Base-by-base conservation (phyloP, 2,113 vertebrate genomes). In the Cettia cetti region DNA sequence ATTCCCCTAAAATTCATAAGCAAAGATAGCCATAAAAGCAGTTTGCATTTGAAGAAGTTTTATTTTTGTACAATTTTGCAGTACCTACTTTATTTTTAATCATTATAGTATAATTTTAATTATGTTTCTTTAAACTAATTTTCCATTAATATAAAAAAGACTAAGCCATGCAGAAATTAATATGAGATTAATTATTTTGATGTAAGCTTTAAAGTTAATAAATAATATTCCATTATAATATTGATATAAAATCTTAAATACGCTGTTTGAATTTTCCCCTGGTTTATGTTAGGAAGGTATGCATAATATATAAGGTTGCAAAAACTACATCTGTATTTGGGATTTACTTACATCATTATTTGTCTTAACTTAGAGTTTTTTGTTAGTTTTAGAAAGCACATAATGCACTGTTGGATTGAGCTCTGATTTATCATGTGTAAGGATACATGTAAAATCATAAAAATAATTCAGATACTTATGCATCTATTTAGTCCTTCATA, bases 41-140 rank as follows among this genome's bases (percentile, higher is more conserved):
- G 75, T 82, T 97, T 97, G 81, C 80, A 96, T 96, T 95, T 97
- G 97, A 96, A 97, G 96, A 87, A 97, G 54, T 64, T 91, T 26
- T 75, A 89, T 95, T 97, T 94, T 93, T 66, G 13, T 88, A 96
- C 59, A 89, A 90, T 89, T 96, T 96, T 97, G 68, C 74, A 89
- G 42, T 75, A 94, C 40, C 86, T 97, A 89, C 68, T 97, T 97
- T 94, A 80, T 89, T 97, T 87, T 97, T 96, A 95, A 97, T 95
- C 92, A 50, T 82, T 97, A 83, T 68, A 94, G 52, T 92, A 96
- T 95, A 96, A 87, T 94, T 97, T 97, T 96, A 97, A 96, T 95
- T 97, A 83, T 92, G 21, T 61, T 85, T 93, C 91, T 93, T 97
- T 96, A 96, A 97, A 95, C 77, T 93, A 96, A 96, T 95, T 96